phyloP scores from a whole-genome alignment of 2,797 vertebrate species.

The Diglossa cyanea region DNA sequence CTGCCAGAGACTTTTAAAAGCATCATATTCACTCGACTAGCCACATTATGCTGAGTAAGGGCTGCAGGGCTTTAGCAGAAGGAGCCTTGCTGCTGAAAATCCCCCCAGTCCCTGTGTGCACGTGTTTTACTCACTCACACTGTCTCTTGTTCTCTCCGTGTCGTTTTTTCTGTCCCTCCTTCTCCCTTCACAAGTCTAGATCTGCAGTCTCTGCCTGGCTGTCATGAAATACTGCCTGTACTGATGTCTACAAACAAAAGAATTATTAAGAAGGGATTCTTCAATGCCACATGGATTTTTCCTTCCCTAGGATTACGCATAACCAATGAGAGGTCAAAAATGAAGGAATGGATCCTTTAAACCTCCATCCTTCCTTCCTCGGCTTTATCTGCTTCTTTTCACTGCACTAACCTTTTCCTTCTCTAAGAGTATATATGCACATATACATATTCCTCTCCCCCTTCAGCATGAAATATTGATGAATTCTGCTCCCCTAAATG shows the following conservation, averaged over 20 bases:
- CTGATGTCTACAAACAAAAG: slow-evolving; percentile 49
- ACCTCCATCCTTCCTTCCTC: not conserved
- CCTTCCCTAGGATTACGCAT: slow-evolving; percentile 23
- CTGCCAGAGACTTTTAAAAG: slow-evolving; percentile 57
- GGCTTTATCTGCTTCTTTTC: not conserved
- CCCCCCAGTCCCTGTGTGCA: not conserved
- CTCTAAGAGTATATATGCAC: not conserved
- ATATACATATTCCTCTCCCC: not conserved
- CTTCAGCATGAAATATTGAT: slow-evolving; percentile 65
- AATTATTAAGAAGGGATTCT: slow-evolving; percentile 57
- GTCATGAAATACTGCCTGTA: not conserved
- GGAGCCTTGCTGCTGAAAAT: slow-evolving; percentile 24
- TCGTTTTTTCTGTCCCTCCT: not conserved
- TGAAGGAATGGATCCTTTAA: not conserved
- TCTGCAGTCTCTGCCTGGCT: not conserved
- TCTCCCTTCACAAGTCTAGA: not conserved
- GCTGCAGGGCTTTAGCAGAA: not conserved
- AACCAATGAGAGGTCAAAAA: slow-evolving; percentile 43
- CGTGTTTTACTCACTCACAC: not conserved
- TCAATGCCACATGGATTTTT: slow-evolving; percentile 33
- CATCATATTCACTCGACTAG: slow-evolving; percentile 18
- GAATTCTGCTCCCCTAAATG: slow-evolving; percentile 57
- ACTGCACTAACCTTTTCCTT: not conserved
- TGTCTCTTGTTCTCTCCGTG: slow-evolving; percentile 1
- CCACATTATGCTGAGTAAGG: slow-evolving; percentile 58